Evolutionary conservation across 2,888 invertebrate genomes (phyloP), one percentile per base, ranked within the genome.

Genomic region (Formica aserva): DNA sequence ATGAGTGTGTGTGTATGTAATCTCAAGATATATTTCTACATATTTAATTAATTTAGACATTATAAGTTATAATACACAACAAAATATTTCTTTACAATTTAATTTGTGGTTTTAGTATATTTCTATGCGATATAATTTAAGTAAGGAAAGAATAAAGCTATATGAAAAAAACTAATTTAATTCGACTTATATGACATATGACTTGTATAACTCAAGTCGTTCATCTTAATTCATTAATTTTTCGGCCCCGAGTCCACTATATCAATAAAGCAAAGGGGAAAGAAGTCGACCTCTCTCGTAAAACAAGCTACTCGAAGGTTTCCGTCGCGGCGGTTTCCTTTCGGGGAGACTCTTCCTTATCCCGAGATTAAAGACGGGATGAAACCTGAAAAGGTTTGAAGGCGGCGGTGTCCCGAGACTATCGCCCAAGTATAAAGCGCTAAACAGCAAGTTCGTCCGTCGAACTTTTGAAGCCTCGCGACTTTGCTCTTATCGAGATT

Each of bases 401-500:
- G 18, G 77, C 72, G 48, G 48, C 48, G 29, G 57, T 45, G 45
- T 66, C 74, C 77, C 35, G 32, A 74, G 85, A 87, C 86, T 86
- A 88, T 87, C 86, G 75, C 66, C 38, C 29, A 38, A 83, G 63
- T 86, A 90, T 90, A 90, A 88, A 88, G 88, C 86, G 84, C 85
- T 85, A 90, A 90, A 90, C 87, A 86, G 85, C 87, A 83, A 90
- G 83, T 87, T 83, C 84, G 35, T 80, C 65, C 82, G 74, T 82
- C 82, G 78, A 89, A 90, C 82, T 90, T 90, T 82, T 88, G 77
- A 82, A 86, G 90, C 85, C 78, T 80, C 82, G 80, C 75, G 90
- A 90, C 90, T 90, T 90, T 90, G 89, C 90, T 90, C 87, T 90
- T 90, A 90, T 84, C 65, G 74, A 88, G 90, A 90, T 90, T 90